These are phyloP conservation scores for Halocynthia aurantium DNA, from an alignment of 23 tunicate species.

Conservation along the genomic window DNA sequence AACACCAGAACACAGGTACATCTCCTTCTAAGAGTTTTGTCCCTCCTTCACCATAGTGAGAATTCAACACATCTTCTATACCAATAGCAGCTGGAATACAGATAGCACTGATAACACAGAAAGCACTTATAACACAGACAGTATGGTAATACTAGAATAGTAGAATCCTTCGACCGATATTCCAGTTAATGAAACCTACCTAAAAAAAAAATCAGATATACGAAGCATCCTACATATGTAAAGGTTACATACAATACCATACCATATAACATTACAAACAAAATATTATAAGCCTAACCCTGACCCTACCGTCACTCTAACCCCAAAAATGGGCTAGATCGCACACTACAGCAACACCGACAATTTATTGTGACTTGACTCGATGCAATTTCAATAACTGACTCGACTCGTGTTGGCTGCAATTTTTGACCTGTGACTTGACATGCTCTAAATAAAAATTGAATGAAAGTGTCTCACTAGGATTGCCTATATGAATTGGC, in stretches of 20 bases:
- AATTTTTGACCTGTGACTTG: too few relatives aligned
- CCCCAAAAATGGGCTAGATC: too few relatives aligned
- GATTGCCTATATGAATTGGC: constrained; percentile 74
- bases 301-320: too few relatives aligned
- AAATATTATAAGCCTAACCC: too few relatives aligned
- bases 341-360: too few relatives aligned
- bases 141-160: background rate
- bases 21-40: constrained; percentile 27
- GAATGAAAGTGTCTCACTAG: constrained; percentile 25
- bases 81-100: constrained; percentile 33
- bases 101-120: background rate
- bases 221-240: too few relatives aligned
- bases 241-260: too few relatives aligned
- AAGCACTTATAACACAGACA: background rate
- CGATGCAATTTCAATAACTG: too few relatives aligned
- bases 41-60: constrained; percentile 18
- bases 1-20: constrained; percentile 76
- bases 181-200: background rate
- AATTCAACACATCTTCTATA: constrained; percentile 1
- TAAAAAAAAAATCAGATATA: too few relatives aligned
- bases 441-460: background rate
- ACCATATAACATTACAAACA: too few relatives aligned
- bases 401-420: too few relatives aligned
- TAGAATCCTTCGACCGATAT: background rate
- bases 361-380: too few relatives aligned